Conservation (phyloP, 2,888 invertebrate genomes). For the Phytoseiulus persimilis region DNA sequence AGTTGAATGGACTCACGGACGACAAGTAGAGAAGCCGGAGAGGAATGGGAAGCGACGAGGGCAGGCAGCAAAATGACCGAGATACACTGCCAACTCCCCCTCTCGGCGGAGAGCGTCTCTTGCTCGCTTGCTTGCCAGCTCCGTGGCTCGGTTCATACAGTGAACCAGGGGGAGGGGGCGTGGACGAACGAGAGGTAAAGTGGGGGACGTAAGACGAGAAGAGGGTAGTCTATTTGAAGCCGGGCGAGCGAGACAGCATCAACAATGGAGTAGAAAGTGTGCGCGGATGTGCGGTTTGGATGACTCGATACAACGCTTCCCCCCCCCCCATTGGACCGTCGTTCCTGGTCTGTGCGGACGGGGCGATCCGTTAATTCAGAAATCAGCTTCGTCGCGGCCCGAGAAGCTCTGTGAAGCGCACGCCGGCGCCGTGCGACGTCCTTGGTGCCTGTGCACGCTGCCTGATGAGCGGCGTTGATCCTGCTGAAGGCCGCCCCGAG, state of each 20-base stretch:
- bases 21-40: background rate
- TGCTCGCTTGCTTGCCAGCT: no score
- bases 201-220: background rate
- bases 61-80: conserved; percentile 5
- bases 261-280: background rate
- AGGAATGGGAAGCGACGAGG: background rate
- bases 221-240: background rate
- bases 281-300: background rate
- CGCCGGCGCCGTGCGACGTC: no score
- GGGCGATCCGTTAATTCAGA: no score
- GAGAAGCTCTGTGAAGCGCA: no score
- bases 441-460: no score
- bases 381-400: no score
- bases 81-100: background rate
- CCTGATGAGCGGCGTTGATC: no score
- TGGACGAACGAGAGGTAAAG: background rate
- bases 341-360: no score
- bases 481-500: background rate
- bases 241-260: background rate
- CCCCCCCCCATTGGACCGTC: background rate
- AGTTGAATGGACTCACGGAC: conserved; percentile 5
- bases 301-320: background rate
- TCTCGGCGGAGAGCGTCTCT: background rate
- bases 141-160: background rate
- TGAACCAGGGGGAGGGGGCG: background rate